These are phyloP conservation scores for Drosophila silvestris DNA, from an alignment of 2,888 invertebrate genomes.

Conservation along the genomic window DNA sequence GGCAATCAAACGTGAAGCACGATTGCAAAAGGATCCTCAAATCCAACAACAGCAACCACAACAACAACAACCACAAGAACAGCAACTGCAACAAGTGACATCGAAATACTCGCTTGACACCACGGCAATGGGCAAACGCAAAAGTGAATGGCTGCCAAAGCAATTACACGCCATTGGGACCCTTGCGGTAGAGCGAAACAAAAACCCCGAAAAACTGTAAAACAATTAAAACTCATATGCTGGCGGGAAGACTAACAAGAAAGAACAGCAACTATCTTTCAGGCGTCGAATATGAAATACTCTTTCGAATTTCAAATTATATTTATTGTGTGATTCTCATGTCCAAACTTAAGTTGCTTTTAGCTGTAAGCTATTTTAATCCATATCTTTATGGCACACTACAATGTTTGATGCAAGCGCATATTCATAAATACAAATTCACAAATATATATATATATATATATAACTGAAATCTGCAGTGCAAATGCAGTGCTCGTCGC, in stretches of 20 bases:
- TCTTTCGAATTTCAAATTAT: not conserved
- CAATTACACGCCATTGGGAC: slow-evolving; percentile 60
- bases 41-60: slow-evolving; percentile 15
- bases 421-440: not conserved
- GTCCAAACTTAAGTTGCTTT: not conserved
- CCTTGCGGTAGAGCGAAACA: slow-evolving; percentile 46
- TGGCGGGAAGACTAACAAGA: slow-evolving; percentile 9
- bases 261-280: not conserved
- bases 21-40: slow-evolving; percentile 70
- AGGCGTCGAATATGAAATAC: not conserved
- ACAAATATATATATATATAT: no score
- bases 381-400: not conserved
- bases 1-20: slow-evolving; percentile 52
- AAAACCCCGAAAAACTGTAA: slow-evolving; percentile 24
- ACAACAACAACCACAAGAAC: not conserved
- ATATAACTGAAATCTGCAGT: no score
- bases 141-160: slow-evolving; percentile 69
- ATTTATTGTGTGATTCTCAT: not conserved
- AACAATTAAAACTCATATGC: slow-evolving; percentile 49
- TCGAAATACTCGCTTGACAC: not conserved
- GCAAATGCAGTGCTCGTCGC: no score
- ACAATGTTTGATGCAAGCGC: not conserved
- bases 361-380: not conserved
- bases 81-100: not conserved
- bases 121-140: slow-evolving; percentile 16